These are phyloP conservation scores for Esox niger DNA, from an alignment of 2,113 vertebrate species.

Conservation along the genomic window DNA sequence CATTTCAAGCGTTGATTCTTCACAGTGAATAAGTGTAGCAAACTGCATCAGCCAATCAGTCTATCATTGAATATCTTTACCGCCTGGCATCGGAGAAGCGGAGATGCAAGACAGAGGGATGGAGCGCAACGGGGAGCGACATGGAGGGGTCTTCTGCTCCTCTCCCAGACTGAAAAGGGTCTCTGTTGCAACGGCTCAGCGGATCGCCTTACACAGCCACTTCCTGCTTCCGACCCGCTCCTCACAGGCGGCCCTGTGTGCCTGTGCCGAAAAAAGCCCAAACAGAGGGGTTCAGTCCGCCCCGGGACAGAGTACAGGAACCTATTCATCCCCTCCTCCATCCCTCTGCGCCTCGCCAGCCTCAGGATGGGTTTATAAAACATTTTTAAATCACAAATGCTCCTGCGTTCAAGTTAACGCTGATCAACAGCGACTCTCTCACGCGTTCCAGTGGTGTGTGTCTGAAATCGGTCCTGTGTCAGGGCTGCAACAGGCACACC, in stretches of 20 bases:
- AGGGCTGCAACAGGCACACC: slow-evolving; percentile 23
- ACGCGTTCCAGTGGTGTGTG: slow-evolving; percentile 34
- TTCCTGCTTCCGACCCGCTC: slow-evolving; percentile 79
- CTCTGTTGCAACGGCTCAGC: slow-evolving; percentile 72
- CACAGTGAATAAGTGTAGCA: slow-evolving; percentile 13
- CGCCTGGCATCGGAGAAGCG: too few relatives aligned
- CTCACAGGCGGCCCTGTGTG: slow-evolving; percentile 75
- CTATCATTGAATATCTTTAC: slow-evolving; percentile 26
- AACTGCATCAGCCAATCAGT: slow-evolving; percentile 11
- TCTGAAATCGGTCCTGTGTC: slow-evolving; percentile 38
- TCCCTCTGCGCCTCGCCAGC: slow-evolving; percentile 53
- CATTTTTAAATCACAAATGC: slow-evolving; percentile 69
- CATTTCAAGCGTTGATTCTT: neutral
- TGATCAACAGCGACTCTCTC: slow-evolving; percentile 51
- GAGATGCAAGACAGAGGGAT: slow-evolving; percentile 66
- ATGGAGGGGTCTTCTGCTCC: slow-evolving; percentile 42
- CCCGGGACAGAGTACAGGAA: slow-evolving; percentile 71
- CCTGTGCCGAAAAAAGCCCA: slow-evolving; percentile 68
- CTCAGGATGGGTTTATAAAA: slow-evolving; percentile 57
- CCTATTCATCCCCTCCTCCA: slow-evolving; percentile 73
- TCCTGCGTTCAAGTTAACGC: slow-evolving; percentile 34
- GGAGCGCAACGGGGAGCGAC: slow-evolving; percentile 13
- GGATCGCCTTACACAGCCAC: slow-evolving; percentile 80
- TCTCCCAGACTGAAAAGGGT: slow-evolving; percentile 67
- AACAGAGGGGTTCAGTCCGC: slow-evolving; percentile 78